phyloP scores from a whole-genome alignment of 1,140 invertebrate species.

The Drosophila nigromelanica region DNA sequence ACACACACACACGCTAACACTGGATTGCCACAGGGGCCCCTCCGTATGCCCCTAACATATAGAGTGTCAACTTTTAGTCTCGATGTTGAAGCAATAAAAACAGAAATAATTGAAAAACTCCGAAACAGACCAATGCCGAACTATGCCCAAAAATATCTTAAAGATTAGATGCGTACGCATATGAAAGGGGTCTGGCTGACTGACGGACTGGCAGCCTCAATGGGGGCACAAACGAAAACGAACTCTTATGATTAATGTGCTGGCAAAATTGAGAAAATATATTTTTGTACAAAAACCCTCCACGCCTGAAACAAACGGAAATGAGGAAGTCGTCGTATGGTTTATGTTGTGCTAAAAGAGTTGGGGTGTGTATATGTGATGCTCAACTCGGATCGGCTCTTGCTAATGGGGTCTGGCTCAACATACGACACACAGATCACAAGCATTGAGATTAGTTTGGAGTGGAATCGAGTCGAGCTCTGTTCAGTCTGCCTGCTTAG shows the following conservation, averaged over 20 bases:
- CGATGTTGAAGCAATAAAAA: constrained; percentile 76
- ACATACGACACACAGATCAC: constrained; percentile 62
- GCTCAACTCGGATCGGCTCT: constrained; percentile 6
- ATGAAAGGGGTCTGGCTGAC: constrained; percentile 40
- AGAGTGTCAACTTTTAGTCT: constrained; percentile 77
- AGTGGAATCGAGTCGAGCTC: constrained; percentile 21
- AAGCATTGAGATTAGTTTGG: constrained; percentile 57
- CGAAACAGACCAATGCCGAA: constrained; percentile 45
- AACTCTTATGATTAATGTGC: constrained; percentile 77
- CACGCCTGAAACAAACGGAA: constrained; percentile 54
- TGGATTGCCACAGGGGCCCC: constrained; percentile 6
- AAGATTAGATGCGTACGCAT: constrained; percentile 69
- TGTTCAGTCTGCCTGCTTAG: constrained; percentile 12
- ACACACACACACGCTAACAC: constrained; percentile 3
- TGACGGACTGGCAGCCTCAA: constrained; percentile 47
- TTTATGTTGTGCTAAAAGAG: constrained; percentile 77
- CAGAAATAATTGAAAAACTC: constrained; percentile 70
- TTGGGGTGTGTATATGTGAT: constrained; percentile 50
- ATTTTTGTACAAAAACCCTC: constrained; percentile 46
- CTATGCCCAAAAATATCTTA: constrained; percentile 64
- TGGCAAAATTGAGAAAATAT: constrained; percentile 79
- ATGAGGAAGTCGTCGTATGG: constrained; percentile 74
- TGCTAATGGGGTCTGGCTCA: constrained; percentile 46
- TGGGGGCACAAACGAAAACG: constrained; percentile 43
- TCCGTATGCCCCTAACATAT: constrained; percentile 18